Conservation (phyloP, 2,888 invertebrate species). For the Lamellibrachia columna region DNA sequence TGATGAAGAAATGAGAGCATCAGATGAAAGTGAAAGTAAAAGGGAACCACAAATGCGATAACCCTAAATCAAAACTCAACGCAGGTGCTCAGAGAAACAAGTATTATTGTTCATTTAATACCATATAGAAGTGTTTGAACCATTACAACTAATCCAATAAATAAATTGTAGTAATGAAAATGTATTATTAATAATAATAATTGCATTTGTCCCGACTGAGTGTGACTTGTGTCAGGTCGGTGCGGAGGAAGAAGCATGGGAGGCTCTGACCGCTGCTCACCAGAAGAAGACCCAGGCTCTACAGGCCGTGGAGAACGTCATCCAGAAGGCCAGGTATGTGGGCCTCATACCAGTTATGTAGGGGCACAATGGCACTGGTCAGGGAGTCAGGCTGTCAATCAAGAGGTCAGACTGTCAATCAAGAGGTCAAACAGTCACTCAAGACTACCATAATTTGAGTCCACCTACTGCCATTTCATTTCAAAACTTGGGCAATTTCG, state of each 20-base stretch:
- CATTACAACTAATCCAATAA: background rate
- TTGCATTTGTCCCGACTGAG: background rate
- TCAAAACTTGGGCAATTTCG: too few relatives aligned
- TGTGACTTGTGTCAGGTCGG: conserved; percentile 27
- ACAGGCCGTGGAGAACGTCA: conserved; percentile 49
- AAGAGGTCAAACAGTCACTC: too few relatives aligned
- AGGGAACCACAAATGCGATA: background rate
- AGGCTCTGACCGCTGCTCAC: conserved; percentile 52
- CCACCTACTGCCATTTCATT: too few relatives aligned
- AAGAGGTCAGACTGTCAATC: too few relatives aligned
- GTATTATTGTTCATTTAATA: too few relatives aligned
- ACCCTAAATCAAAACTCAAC: too few relatives aligned
- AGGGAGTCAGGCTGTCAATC: too few relatives aligned
- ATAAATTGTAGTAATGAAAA: conserved; percentile 6
- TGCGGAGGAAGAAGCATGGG: conserved; percentile 58
- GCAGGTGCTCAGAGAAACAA: too few relatives aligned
- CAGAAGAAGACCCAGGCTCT: conserved; percentile 49
- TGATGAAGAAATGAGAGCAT: conserved; percentile 19
- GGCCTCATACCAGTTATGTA: background rate
- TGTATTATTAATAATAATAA: background rate
- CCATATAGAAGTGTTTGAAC: background rate
- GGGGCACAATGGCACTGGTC: too few relatives aligned
- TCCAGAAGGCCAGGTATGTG: conserved; percentile 47
- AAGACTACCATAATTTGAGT: background rate
- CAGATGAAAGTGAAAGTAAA: background rate